A percentile compares a stretch with the other conserved stretches of the same genome.
phyloP scores from a whole-genome alignment of 2,888 invertebrate genomes.

The Lasioglossum zephyrum region DNA sequence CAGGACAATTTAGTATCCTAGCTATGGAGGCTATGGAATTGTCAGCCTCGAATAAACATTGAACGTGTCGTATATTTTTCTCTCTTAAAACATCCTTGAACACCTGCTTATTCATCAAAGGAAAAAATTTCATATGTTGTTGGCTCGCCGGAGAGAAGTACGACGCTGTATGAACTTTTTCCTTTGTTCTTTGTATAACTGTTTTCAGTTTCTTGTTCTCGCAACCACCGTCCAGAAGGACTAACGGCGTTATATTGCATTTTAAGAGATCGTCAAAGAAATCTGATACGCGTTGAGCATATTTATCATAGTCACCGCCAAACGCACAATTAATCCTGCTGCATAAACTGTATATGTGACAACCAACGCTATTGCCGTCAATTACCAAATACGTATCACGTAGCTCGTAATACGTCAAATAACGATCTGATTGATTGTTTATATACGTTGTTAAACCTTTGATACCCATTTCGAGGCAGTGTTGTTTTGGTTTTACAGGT shows the following conservation, averaged over 20 bases:
- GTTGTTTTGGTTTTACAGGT: background rate
- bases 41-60: constrained; percentile 96
- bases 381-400: constrained; percentile 90
- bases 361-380: constrained; percentile 92
- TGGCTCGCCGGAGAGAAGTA: constrained; percentile 86
- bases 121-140: constrained; percentile 88
- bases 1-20: constrained; percentile 91
- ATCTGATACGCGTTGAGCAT: constrained; percentile 87
- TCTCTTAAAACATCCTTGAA: constrained; percentile 90
- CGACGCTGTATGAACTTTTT: constrained; percentile 86
- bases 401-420: constrained; percentile 88
- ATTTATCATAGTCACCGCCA: constrained; percentile 94
- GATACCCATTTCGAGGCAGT: constrained; percentile 87
- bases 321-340: constrained; percentile 89
- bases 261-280: constrained; percentile 90
- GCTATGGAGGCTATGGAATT: constrained; percentile 94
- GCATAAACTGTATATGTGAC: constrained; percentile 88
- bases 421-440: constrained; percentile 87
- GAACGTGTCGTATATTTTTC: constrained; percentile 88
- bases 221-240: constrained; percentile 93
- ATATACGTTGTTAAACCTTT: constrained; percentile 93
- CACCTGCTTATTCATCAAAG: constrained; percentile 90
- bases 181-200: constrained; percentile 86
- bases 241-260: constrained; percentile 90
- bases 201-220: constrained; percentile 90